phyloP scores from a whole-genome alignment of 2,888 invertebrate genomes.

The Erebia epiphron region DNA sequence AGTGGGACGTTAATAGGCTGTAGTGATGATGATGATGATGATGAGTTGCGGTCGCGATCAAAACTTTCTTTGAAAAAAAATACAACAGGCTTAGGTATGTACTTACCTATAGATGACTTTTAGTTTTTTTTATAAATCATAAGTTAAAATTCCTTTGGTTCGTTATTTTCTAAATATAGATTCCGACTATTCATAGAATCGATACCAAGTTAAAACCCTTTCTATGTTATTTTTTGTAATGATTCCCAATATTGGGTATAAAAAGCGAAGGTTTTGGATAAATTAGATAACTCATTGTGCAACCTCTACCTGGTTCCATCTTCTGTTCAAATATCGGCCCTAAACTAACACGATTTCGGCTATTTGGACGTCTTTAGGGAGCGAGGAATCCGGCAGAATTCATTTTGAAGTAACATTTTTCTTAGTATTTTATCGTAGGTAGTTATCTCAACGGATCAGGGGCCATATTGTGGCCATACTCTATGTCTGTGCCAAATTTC shows the following conservation, averaged over 20 bases:
- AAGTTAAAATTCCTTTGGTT: neutral
- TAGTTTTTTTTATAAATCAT: neutral
- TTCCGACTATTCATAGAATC: neutral
- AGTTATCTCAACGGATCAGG: neutral
- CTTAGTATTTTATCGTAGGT: too few species aligned
- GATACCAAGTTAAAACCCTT: conserved; percentile 1
- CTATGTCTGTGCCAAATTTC: too few species aligned
- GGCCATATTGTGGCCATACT: too few species aligned
- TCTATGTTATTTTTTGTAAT: neutral
- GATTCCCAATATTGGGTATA: neutral
- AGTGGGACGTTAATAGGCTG: too few species aligned
- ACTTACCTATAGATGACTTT: neutral
- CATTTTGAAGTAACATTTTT: neutral
- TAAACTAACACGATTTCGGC: neutral
- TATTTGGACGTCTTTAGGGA: neutral
- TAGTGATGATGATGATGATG: too few species aligned
- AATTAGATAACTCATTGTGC: conserved; percentile 11
- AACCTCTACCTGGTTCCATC: conserved; percentile 21
- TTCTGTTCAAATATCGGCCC: conserved; percentile 23
- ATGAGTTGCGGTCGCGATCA: too few species aligned
- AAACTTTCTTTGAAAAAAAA: neutral
- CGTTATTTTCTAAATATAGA: neutral
- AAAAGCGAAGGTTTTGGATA: conserved; percentile 11
- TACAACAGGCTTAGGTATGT: too few species aligned
- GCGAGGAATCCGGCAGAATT: too few species aligned